Percentiles rank a stretch among this genome's conserved stretches.
Evolutionary conservation across 23 tunicate genomes (phyloP).

Genomic region (Clavelina lepadiformis): DNA sequence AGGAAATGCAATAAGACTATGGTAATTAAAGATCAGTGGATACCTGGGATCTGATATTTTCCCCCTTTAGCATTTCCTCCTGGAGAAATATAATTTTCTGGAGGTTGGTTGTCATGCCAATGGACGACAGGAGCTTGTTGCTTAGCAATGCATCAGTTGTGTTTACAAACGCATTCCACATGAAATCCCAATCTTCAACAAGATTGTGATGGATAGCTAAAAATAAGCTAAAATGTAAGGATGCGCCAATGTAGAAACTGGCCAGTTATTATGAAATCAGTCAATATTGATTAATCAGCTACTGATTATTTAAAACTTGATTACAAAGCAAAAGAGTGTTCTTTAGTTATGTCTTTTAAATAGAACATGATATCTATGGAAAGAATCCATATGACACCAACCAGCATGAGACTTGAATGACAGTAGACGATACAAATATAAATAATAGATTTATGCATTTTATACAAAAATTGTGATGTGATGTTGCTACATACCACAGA

Average conservation of each 20-base stretch:
- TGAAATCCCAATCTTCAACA: constrained; percentile 39
- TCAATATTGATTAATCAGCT: no score
- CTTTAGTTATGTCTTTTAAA: no score
- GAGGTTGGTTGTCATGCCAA: constrained; percentile 20
- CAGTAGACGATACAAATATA: no score
- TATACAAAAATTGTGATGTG: no score
- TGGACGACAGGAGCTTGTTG: constrained; percentile 18
- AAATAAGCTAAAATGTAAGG: not conserved
- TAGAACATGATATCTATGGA: no score
- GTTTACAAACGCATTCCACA: constrained; percentile 50
- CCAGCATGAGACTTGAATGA: no score
- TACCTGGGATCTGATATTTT: constrained; percentile 56
- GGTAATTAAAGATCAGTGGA: no score
- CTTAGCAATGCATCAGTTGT: constrained; percentile 43
- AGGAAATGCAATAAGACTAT: not conserved
- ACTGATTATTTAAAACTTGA: no score
- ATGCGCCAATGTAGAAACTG: not conserved
- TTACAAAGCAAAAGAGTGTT: no score
- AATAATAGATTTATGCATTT: no score
- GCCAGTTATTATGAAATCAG: not conserved
- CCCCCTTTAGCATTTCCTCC: constrained; percentile 36
- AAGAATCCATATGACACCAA: no score
- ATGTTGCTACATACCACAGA: no score
- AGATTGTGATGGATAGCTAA: constrained; percentile 18
- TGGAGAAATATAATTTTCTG: constrained; percentile 31